Base-by-base conservation (phyloP, 2,113 vertebrate genomes). In the Hirundichthys speculiger region DNA sequence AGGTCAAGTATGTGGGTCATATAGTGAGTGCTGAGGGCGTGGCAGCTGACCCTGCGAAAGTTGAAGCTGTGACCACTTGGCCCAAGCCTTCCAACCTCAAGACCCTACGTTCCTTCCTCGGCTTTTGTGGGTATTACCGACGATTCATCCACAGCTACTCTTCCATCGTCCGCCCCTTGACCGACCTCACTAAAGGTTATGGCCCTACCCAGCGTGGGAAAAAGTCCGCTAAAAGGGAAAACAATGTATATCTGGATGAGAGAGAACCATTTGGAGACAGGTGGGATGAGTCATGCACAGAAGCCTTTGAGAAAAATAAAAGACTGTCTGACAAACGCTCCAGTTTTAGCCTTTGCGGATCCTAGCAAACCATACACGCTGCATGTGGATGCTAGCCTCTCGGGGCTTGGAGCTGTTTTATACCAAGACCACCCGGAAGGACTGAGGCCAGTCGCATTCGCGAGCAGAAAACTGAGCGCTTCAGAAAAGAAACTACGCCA, bases 331-430 rank as follows among this genome's bases (percentile, higher is more conserved):
- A 7, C 22, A 13, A 42, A 53, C 18, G 49, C 62, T 2, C 49
- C 24, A 45, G 50, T 64, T 12, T 4, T 45, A 24, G 50, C 62
- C 45, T 64, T 64, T 15, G 7, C 50, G 43, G 15, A 53, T 25
- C 7, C 40, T 3, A 45, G 13, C 12, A 64, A 64, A 2, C 22
- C 61, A 19, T 64, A 52, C 0, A 2, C 21, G 8, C 5, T 64
- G 48, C 48, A 43, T 13, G 39, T 52, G 20, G 38, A 56, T 2
- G 24, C 48, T 7, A 52, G 53, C 12, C 20, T 43, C 9, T 52
- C 2, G 19, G 22, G 61, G 10, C 18, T 43, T 4, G 48, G 39
- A 0, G 10, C 39, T 20, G 48, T 13, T 14, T 24, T 63, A 8
- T 63, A 51, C 27, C 22, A 63, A 13, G 22, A 51, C 16, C 13